Base-by-base conservation (phyloP, 2,113 vertebrate genomes). In the Scopus umbretta region DNA sequence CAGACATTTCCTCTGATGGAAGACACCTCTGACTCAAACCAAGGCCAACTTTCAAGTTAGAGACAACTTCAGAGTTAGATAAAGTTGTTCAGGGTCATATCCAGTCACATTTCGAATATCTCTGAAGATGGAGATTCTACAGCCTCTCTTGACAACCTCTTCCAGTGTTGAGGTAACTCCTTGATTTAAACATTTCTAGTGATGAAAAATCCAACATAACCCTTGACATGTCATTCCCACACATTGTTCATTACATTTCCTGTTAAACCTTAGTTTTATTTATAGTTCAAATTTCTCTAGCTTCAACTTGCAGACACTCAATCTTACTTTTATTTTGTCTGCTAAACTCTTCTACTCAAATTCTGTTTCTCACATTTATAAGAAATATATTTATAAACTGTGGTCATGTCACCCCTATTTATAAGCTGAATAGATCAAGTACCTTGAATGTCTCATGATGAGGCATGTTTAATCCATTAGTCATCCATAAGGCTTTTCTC, bases 161-260 rank as follows among this genome's bases (percentile, higher is more conserved):
- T 86, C 47, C 30, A 88, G 16, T 80, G 66, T 27, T 86, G 58
- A 93, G 71, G 79, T 68, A 93, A 80, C 16, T 86, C n/a, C 56
- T 86, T 80, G 52, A 91, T 94, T 89, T 93, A 93, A 97, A 75
- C 50, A 80, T 86, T 85, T 93, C 43, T 36, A 53, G 82, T 80
- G 43, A 95, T 90, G 66, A 90, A 94, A 94, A 94, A 82, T 43
- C 74, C 58, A 90, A 11, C 43, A 90, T 82, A 94, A 95, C 61
- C 90, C 74, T 92, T 96, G 90, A 79, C 66, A 52, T 95, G 45
- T 95, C 84, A 94, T 91, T 76, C 56, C 13, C 7, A 85, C 61
- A 68, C 34, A 47, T 82, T 80, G 74, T 76, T 92, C 66, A 90
- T 90, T 90, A 73, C 3, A 25, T 88, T 88, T 85, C 20, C 70